Evolutionary conservation across 1,140 invertebrate genomes (phyloP).

Genomic region (Lasioglossum baleicum): DNA sequence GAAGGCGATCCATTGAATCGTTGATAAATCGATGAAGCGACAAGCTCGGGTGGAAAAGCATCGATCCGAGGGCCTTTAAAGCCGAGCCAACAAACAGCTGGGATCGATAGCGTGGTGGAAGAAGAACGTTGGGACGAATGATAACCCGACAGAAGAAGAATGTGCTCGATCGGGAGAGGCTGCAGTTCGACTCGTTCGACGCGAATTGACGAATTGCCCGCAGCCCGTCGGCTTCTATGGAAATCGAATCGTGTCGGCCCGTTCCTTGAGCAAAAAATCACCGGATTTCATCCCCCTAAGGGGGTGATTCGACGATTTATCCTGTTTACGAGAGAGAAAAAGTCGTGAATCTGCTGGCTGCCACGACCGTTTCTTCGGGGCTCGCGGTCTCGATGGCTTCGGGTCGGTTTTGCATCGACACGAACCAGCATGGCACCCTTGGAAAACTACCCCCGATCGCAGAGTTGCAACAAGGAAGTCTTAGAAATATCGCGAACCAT

Average conservation of each 20-base stretch:
- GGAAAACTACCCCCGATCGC: background rate
- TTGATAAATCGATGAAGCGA: too few species aligned
- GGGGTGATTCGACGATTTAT: conserved; percentile 36
- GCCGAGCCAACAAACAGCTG: background rate
- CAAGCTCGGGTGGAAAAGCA: too few species aligned
- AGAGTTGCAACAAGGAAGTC: background rate
- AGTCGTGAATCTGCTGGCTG: background rate
- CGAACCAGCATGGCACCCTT: background rate
- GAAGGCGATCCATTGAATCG: too few species aligned
- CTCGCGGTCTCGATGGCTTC: background rate
- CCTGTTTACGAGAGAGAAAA: background rate
- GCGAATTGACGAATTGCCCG: conserved; percentile 33
- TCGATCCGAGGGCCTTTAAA: too few species aligned
- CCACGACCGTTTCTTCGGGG: too few species aligned
- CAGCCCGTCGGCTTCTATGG: conserved; percentile 10
- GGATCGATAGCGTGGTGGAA: conserved; percentile 16
- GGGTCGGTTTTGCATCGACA: background rate
- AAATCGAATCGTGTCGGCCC: conserved; percentile 34
- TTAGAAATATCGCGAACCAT: background rate
- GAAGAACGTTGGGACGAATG: background rate
- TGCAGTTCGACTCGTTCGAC: background rate
- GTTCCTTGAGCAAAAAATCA: conserved; percentile 6
- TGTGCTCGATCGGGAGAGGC: background rate
- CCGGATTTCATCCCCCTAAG: background rate
- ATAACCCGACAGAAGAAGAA: conserved; percentile 15